Conservation (phyloP, 2,113 vertebrate genomes). For the Ascaphus truei region DNA sequence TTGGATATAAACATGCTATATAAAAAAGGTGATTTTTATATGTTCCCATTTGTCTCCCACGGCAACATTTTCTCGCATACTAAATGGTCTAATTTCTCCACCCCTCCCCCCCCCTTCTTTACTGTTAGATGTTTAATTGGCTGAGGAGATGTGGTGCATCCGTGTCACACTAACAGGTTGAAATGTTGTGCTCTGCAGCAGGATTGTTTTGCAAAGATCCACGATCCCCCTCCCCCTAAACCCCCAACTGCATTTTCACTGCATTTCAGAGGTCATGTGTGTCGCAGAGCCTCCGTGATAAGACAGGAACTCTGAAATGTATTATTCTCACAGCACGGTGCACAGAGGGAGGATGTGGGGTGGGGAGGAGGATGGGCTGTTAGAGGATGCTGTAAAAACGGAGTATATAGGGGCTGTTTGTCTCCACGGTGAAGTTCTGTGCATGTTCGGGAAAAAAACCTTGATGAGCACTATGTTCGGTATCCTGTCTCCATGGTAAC, state of each 20-base stretch:
- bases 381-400: background rate
- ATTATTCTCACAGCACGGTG: background rate
- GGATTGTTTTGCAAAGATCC: background rate
- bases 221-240: background rate
- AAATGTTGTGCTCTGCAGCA: background rate
- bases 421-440: background rate
- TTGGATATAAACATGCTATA: too few species aligned
- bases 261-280: constrained; percentile 19
- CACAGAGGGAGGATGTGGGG: too few species aligned
- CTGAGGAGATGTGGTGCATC: background rate
- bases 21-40: too few species aligned
- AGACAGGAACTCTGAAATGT: constrained; percentile 1
- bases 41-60: too few species aligned
- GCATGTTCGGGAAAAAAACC: constrained; percentile 5
- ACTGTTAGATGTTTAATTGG: background rate
- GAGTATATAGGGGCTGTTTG: background rate
- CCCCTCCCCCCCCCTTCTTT: constrained; percentile 5
- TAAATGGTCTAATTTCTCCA: background rate
- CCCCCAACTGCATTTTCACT: background rate
- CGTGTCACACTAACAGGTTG: constrained; percentile 7
- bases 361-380: constrained; percentile 13
- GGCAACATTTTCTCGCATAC: background rate
- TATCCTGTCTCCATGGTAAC: constrained; percentile 34
- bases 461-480: background rate
- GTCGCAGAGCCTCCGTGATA: constrained; percentile 21